These are phyloP conservation scores for Boloria euphrosyne DNA, from an alignment of 2,888 invertebrate genomes.

Conservation along the genomic window DNA sequence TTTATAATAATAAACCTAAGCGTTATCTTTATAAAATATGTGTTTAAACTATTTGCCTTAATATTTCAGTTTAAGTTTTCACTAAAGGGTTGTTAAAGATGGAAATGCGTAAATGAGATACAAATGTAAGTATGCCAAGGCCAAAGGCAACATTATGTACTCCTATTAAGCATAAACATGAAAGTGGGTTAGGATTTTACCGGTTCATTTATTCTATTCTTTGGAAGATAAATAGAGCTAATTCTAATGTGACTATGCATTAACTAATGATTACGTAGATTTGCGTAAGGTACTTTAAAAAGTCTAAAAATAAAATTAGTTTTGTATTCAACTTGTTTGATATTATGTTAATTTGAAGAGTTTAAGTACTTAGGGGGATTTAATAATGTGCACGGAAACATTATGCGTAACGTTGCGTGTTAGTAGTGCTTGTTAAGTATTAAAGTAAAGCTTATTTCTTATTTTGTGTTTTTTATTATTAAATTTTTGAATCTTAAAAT, in stretches of 20 bases:
- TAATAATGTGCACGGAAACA: conserved; percentile 8
- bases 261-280: not conserved
- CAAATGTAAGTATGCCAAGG: conserved; percentile 30
- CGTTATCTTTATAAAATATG: no score
- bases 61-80: conserved; percentile 3
- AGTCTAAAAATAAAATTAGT: not conserved
- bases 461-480: no score
- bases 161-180: conserved; percentile 3
- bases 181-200: conserved; percentile 1
- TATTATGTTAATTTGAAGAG: conserved; percentile 8
- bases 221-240: not conserved
- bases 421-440: not conserved
- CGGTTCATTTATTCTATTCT: not conserved
- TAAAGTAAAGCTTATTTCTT: no score
- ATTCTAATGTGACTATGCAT: not conserved
- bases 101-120: conserved; percentile 22
- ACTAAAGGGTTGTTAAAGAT: conserved; percentile 14
- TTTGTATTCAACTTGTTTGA: conserved; percentile 4
- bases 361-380: not conserved
- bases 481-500: no score
- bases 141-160: conserved; percentile 17
- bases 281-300: not conserved
- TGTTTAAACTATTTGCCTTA: no score
- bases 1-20: no score
- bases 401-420: conserved; percentile 15